phyloP scores from a whole-genome alignment of 2,113 vertebrate genomes.

The Oriolus oriolus region DNA sequence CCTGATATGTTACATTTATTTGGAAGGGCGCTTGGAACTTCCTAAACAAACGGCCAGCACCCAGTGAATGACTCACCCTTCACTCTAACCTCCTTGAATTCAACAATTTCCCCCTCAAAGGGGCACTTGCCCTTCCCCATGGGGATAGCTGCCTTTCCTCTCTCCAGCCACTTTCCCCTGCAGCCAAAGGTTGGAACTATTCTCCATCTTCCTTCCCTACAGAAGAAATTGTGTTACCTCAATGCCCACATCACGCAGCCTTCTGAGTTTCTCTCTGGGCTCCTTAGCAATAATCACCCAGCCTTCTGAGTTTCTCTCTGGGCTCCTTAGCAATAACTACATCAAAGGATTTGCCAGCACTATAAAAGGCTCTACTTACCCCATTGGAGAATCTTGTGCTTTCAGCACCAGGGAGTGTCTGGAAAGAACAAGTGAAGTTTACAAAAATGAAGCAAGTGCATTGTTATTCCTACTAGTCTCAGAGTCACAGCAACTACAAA shows the following conservation, averaged over 20 bases:
- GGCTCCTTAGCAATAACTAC: background rate
- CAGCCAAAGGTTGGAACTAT: background rate
- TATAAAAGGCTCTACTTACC: background rate
- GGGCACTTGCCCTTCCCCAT: background rate
- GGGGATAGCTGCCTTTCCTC: background rate
- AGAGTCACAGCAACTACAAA: background rate
- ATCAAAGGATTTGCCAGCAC: background rate
- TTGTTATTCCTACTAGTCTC: background rate
- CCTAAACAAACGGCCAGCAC: background rate
- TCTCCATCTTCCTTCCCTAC: background rate
- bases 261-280: background rate
- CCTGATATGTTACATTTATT: background rate
- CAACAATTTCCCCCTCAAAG: background rate
- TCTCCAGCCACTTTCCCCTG: background rate
- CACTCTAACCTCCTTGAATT: background rate
- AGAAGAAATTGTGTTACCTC: background rate
- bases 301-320: background rate
- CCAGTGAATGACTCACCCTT: background rate
- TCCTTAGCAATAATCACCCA: background rate
- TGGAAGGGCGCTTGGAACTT: background rate
- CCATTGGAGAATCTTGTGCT: background rate
- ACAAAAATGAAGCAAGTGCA: background rate
- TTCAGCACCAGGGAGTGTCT: background rate
- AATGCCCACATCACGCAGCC: background rate
- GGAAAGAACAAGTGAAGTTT: background rate